Evolutionary conservation across 92 coral and sea anemone species (phyloP), one percentile per base, ranked within the genome.

Genomic region (Diadumene lineata): DNA sequence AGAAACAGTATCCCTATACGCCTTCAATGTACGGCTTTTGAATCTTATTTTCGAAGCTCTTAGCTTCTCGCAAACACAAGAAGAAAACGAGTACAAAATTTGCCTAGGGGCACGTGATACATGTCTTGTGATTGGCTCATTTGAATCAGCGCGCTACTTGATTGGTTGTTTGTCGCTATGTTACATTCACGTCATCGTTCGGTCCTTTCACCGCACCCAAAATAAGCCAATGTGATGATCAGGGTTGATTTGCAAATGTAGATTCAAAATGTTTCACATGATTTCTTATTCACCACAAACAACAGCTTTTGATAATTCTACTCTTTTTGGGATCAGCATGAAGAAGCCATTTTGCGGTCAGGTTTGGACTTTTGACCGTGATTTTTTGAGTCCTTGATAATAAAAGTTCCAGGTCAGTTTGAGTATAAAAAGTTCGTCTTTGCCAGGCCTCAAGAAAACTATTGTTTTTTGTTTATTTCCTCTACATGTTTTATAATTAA

Each of bases 131-230:
- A 91, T 91, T 91, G 97, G 97, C 77, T 79, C 62, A 61, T 87
- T 91, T 89, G 92, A 91, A 88, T 78, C 86, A 77, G 76, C 83
- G 70, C 77, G 76, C 55, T 72, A 51, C 72, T 75, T 91, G 93
- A 91, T 91, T 91, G 97, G 97, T 82, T 73, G 50, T 68, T 74
- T 69, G 97, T 91, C 89, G 86, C 97, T 85, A 91, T 76, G 97
- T 81, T 73, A 91, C 97, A 88, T 69, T 89, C 74, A 91, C 97
- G 97, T 91, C 97, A 91, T 82, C 78, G 88, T 33, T 73, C 82
- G 62, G 82, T 81, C 69, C 76, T 60, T 80, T 83, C 82, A 84
- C 97, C 97, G 87, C 92, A 79, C 84, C 91, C 92, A 79, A 70
- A 78, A 78, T 60, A 78, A 68, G 53, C 75, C 67, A 78, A 56